A percentile compares a stretch with the other conserved stretches of the same genome.
Conservation (phyloP, 1,140 invertebrate genomes). For the Anthonomus grandis region DNA sequence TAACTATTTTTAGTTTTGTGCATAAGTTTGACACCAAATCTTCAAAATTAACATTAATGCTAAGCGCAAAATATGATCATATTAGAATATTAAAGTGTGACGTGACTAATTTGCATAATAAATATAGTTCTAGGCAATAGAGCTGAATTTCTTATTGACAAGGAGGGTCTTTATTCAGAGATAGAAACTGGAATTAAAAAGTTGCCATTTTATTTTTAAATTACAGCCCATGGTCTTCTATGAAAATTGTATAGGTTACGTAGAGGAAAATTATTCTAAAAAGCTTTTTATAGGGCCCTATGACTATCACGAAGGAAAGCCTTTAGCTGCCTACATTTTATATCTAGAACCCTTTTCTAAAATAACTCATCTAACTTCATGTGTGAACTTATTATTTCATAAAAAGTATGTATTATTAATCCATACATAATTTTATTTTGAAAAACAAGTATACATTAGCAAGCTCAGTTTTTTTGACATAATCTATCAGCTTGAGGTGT, state of each 20-base stretch:
- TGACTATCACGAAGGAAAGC: conserved; percentile 48
- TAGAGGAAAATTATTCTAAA: conserved; percentile 54
- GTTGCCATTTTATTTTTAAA: conserved; percentile 35
- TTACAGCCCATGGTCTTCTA: conserved; percentile 56
- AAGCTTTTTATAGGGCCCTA: conserved; percentile 37
- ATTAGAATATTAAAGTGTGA: conserved; percentile 49
- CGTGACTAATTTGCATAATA: conserved; percentile 52
- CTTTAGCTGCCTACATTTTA: conserved; percentile 58
- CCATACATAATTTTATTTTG: too few species aligned
- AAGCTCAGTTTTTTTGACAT: too few species aligned
- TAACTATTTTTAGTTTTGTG: conserved; percentile 49
- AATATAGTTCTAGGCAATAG: conserved; percentile 61
- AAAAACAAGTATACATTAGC: too few species aligned
- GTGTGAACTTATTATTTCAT: too few species aligned
- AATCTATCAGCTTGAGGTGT: too few species aligned
- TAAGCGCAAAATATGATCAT: conserved; percentile 53
- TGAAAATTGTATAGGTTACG: conserved; percentile 55
- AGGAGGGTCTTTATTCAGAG: conserved; percentile 45
- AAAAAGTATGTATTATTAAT: too few species aligned
- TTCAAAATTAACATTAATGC: conserved; percentile 56
- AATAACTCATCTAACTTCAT: conserved; percentile 57
- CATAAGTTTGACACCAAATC: conserved; percentile 52
- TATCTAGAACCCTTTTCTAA: conserved; percentile 69
- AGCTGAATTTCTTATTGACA: conserved; percentile 58
- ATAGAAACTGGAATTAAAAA: not conserved